Percentiles rank a stretch among this genome's conserved stretches.
Evolutionary conservation across 1,140 invertebrate species (phyloP).

Genomic region (Zaprionus tsacasi): DNA sequence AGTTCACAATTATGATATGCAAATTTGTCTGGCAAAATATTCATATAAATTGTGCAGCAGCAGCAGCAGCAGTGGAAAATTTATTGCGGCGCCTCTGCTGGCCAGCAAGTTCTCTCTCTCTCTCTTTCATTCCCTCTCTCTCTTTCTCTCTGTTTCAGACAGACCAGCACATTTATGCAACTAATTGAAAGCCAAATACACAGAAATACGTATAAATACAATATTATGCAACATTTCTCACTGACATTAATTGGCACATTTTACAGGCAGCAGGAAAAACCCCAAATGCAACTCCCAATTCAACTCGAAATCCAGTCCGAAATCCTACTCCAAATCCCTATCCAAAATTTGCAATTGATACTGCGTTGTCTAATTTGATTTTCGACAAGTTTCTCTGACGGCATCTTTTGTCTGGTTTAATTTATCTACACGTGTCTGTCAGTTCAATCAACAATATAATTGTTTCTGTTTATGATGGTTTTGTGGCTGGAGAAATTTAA

Average conservation of each 20-base stretch:
- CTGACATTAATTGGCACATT: slow-evolving; percentile 3
- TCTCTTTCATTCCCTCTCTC: too few species aligned
- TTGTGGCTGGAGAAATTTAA: background rate
- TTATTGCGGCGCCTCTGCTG: background rate
- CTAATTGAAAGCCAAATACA: slow-evolving; percentile 4
- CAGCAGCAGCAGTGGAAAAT: slow-evolving; percentile 22
- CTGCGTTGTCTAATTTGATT: background rate
- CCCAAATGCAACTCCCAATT: too few species aligned
- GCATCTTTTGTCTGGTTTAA: background rate
- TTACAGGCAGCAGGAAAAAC: background rate
- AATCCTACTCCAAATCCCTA: background rate
- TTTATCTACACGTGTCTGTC: background rate
- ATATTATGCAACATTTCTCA: background rate
- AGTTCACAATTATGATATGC: slow-evolving; percentile 61
- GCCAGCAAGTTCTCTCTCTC: too few species aligned
- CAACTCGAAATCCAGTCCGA: too few species aligned
- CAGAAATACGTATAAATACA: background rate
- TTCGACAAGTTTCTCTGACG: background rate
- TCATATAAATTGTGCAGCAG: slow-evolving; percentile 46
- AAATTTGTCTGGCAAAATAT: slow-evolving; percentile 55
- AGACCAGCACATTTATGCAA: background rate
- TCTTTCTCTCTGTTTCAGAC: background rate
- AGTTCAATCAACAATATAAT: slow-evolving; percentile 1
- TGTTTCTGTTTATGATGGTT: background rate
- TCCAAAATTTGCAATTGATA: background rate